Evolutionary conservation across 2,797 vertebrate genomes (phyloP).

Genomic region (Hafferia zeledoni): DNA sequence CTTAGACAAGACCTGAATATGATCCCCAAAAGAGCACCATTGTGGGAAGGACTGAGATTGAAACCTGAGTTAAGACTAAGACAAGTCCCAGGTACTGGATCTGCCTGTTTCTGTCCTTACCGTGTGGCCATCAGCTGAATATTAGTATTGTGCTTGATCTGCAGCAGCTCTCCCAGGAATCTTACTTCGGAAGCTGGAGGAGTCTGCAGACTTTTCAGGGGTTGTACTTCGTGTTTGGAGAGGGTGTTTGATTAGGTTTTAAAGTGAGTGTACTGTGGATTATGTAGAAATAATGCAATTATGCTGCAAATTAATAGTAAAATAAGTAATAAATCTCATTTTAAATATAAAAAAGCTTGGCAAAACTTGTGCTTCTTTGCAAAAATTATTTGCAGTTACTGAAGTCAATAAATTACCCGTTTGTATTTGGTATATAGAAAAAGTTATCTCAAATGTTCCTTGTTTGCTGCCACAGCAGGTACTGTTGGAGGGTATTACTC

Average conservation of each 20-base stretch:
- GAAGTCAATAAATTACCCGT: background rate
- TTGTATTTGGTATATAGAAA: background rate
- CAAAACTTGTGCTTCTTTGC: background rate
- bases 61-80: background rate
- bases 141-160: background rate
- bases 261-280: background rate
- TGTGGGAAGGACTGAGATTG: background rate
- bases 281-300: background rate
- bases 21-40: background rate
- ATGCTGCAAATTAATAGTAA: background rate
- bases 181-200: background rate
- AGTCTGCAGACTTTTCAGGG: background rate
- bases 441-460: background rate
- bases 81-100: background rate
- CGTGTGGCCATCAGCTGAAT: background rate
- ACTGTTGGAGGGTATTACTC: background rate
- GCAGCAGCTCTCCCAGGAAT: background rate
- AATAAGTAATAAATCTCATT: background rate
- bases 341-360: background rate
- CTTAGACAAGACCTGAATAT: background rate
- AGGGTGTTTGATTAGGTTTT: background rate
- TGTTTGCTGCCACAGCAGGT: background rate
- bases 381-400: background rate
- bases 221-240: background rate
- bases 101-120: background rate